Base-by-base conservation (phyloP, 2,888 invertebrate species). In the Polyommatus icarus region DNA sequence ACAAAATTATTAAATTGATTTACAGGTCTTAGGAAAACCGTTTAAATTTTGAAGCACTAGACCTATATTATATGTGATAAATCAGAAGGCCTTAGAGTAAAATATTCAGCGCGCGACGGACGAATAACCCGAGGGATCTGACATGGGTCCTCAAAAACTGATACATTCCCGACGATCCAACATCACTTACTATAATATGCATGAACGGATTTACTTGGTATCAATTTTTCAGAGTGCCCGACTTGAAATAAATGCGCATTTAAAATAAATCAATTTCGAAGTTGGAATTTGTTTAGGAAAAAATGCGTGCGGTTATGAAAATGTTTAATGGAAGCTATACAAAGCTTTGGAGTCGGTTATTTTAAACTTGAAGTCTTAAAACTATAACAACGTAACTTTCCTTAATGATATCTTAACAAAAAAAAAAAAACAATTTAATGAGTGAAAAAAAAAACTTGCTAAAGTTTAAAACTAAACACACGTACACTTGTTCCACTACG, bases 121-220 rank as follows among this genome's bases (percentile, higher is more conserved):
- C 24, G 24, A 24, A 15, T 24, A 73, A 24, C 73, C 73, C 73
- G 20, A 46, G 24, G 73, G 73, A 73, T 73, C 29, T 73, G 24
- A 73, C 46, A 73, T 73, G n/a, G 73, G 73, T 73, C n/a, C 71
- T 24, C 73, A 73, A 73, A 73, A 73, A 46, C 50, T 46, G 46
- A 73, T 73, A 73, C 73, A 73, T 40, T 73, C 46, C 46, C 72
- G 40, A 20, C 40, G 46, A 73, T 40, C 72, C 46, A 24, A 73
- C 24, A 46, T n/a, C 72, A 71, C 71, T 71, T 71, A 71, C 32
- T 73, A 20, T 46, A 73, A 46, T 73, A 73, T 73, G 73, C 73
- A 73, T 73, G 61, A 24, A 61, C 61, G 61, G 24, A 61, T 61
- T 24, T 61, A 61, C 61, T 61, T 3, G 61, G 61, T 61, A 61